Base-by-base conservation (phyloP, 2,888 invertebrate genomes). In the Mythimna pallens region DNA sequence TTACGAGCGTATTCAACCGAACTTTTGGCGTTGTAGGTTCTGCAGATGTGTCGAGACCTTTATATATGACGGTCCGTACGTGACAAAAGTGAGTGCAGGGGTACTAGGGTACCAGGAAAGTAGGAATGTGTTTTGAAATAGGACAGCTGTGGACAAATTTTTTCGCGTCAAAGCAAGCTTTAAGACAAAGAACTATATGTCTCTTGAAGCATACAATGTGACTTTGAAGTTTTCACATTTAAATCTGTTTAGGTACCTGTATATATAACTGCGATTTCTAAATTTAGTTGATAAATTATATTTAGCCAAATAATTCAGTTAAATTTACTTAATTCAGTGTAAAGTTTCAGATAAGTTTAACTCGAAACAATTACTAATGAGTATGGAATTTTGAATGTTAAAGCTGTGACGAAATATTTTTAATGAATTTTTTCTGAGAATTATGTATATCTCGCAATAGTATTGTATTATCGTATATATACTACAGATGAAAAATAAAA, bases 111-210 rank as follows among this genome's bases (percentile, higher is more conserved):
- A 40, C 61, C 22, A 40, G 61, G 17, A 40, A 59, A 22, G 8
- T 22, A 40, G 55, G 40, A 61, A 65, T 47, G 17, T 54, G 40
- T 25, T 43, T 50, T 20, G 62, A 34, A 57, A 52, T 47, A 54
- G 17, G 22, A 58, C 40, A 61, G 34, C n/a, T 54, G 7, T 30
- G 14, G 20, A 22, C 17, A 22, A 65, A 65, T 17, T 12, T 54
- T 50, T n/a, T 61, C 0, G 54, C 14, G 34, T 52, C 34, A 80
- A 80, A 80, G 64, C 30, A 65, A 61, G 34, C 43, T 43, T 43
- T 52, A 3, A 22, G 14, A 50, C 54, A 36, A 47, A 36, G 61
- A 30, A 10, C 17, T 14, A 17, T 12, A 8, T 36, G 17, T 36
- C 50, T 67, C 12, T 58, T 22, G 17, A 40, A 76, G 30, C 22